A percentile compares a stretch with the other conserved stretches of the same genome.
Evolutionary conservation across 2,113 vertebrate species (phyloP).

Genomic region (Actenoides lindsayi): DNA sequence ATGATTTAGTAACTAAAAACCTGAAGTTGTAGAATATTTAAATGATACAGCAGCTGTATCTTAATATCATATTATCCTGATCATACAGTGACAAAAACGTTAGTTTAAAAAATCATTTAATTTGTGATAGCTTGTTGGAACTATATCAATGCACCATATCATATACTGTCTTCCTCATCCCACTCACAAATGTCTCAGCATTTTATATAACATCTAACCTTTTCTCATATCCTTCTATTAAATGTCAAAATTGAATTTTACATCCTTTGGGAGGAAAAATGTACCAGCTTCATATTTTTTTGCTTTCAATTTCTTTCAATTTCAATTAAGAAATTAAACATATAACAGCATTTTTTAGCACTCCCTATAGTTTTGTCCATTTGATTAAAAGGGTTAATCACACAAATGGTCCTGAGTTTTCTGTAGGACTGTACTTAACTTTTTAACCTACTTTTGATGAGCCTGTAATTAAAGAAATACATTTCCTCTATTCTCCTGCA

Average conservation of each 20-base stretch:
- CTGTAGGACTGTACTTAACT: slow-evolving; percentile 18
- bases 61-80: neutral
- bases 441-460: slow-evolving; percentile 61
- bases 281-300: neutral
- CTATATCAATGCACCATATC: neutral
- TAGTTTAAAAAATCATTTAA: neutral
- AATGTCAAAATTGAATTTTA: slow-evolving; percentile 51
- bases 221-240: slow-evolving; percentile 36
- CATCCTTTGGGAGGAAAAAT: neutral
- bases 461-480: slow-evolving; percentile 55
- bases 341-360: neutral
- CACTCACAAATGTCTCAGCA: neutral
- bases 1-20: neutral
- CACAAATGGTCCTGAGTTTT: slow-evolving; percentile 14
- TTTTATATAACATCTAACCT: slow-evolving; percentile 50
- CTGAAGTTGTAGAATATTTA: neutral
- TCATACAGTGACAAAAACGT: neutral
- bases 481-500: slow-evolving; percentile 42
- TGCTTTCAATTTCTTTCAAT: neutral
- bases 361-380: neutral
- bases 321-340: slow-evolving; percentile 46
- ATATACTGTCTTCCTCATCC: neutral
- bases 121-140: neutral
- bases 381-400: slow-evolving; percentile 15
- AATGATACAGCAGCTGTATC: neutral